phyloP scores from a whole-genome alignment of 2,888 invertebrate genomes.

The Crepidodera aurea region DNA sequence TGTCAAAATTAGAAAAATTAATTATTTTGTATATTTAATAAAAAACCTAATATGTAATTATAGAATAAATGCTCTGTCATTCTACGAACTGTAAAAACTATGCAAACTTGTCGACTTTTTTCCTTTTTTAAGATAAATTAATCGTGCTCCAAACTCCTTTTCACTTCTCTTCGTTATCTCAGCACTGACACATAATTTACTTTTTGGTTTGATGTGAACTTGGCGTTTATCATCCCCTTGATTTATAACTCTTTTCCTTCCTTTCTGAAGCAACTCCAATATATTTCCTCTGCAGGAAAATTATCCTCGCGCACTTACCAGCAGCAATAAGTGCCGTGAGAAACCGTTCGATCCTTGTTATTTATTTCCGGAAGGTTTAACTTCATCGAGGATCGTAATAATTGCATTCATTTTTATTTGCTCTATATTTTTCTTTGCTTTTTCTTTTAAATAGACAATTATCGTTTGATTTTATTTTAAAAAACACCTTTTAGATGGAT shows the following conservation, averaged over 20 bases:
- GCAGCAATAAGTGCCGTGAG: not conserved
- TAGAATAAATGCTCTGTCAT: no score
- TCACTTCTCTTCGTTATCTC: constrained; percentile 34
- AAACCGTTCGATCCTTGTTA: not conserved
- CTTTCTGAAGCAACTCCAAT: constrained; percentile 3
- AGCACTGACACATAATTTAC: constrained; percentile 41
- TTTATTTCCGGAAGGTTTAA: not conserved
- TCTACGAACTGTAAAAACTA: no score
- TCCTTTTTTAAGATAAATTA: not conserved
- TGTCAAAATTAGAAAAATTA: no score
- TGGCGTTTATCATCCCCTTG: constrained; percentile 34
- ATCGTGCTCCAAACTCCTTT: constrained; percentile 9
- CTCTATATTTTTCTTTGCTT: no score
- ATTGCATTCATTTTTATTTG: not conserved
- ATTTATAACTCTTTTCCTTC: constrained; percentile 34
- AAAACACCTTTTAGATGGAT: no score
- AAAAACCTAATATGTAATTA: no score
- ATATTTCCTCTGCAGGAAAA: not conserved
- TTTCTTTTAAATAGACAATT: no score
- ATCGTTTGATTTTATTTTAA: no score
- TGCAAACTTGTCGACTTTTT: not conserved
- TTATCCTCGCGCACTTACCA: not conserved
- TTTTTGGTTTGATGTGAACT: constrained; percentile 36
- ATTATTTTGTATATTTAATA: no score
- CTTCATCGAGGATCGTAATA: not conserved